Percentiles rank a stretch among this genome's conserved stretches.
phyloP scores from a whole-genome alignment of 2,797 vertebrate species.

The Sebastes matsubarae region DNA sequence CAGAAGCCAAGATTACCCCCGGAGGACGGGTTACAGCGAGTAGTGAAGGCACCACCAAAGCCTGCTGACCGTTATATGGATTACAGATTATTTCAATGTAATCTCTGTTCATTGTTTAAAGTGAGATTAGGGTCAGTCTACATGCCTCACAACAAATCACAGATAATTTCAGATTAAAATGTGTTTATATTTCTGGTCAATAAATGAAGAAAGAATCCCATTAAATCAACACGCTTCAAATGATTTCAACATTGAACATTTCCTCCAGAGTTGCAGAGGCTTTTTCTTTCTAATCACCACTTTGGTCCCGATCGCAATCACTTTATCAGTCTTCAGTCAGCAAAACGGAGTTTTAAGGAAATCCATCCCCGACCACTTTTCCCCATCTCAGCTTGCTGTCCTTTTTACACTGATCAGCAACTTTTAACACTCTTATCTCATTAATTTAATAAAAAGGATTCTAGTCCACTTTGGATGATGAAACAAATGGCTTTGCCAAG shows the following conservation, averaged over 20 bases:
- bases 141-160: constrained; percentile 30
- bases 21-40: constrained; percentile 9
- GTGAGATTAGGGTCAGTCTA: constrained; percentile 57
- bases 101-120: constrained; percentile 68
- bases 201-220: background rate
- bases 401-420: constrained; percentile 70
- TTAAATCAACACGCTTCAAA: background rate
- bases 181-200: constrained; percentile 17
- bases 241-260: background rate
- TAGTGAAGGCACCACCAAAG: constrained; percentile 30
- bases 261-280: background rate
- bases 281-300: constrained; percentile 21
- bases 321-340: constrained; percentile 49
- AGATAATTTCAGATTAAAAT: constrained; percentile 30
- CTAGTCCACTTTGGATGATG: constrained; percentile 74
- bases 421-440: constrained; percentile 69
- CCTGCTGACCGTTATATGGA: constrained; percentile 67
- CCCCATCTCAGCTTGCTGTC: constrained; percentile 27
- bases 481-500: constrained; percentile 69
- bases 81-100: constrained; percentile 64
- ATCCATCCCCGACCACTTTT: constrained; percentile 37
- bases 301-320: constrained; percentile 25
- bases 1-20: constrained; percentile 32
- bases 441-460: constrained; percentile 63
- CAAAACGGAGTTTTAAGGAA: constrained; percentile 41